phyloP scores from a whole-genome alignment of 2,888 invertebrate genomes.

The Tetranychus piercei region DNA sequence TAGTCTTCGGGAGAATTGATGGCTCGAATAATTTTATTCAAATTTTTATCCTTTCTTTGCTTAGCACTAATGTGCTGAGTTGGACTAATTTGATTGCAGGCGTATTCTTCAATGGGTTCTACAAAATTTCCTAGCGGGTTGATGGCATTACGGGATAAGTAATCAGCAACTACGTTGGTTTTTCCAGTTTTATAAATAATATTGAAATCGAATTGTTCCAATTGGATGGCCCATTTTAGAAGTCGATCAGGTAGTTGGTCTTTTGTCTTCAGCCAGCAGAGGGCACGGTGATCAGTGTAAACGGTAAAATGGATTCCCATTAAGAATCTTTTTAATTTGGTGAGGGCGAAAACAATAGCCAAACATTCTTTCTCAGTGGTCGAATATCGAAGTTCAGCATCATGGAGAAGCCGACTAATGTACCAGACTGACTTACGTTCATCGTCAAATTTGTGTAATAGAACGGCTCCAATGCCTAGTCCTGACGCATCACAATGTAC shows the following conservation, averaged over 20 bases:
- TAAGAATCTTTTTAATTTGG: background rate
- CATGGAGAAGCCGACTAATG: background rate
- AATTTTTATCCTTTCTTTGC: background rate
- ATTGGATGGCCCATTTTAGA: constrained; percentile 2
- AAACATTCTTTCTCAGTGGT: constrained; percentile 13
- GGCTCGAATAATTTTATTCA: background rate
- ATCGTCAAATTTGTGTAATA: background rate
- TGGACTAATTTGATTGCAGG: background rate
- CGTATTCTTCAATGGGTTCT: background rate
- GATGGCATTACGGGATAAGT: constrained; percentile 6
- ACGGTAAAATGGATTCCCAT: constrained; percentile 11
- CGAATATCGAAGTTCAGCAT: constrained; percentile 5
- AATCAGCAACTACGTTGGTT: constrained; percentile 9
- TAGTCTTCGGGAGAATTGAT: background rate
- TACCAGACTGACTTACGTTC: background rate
- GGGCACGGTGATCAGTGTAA: constrained; percentile 14
- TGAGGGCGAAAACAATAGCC: constrained; percentile 8
- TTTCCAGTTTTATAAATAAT: background rate
- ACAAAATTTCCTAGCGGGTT: background rate
- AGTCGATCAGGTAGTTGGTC: background rate
- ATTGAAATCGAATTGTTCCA: background rate
- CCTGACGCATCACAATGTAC: constrained; percentile 13
- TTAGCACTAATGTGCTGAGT: background rate
- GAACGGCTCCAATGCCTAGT: constrained; percentile 6
- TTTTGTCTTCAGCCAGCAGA: constrained; percentile 11